Evolutionary conservation across 2,797 vertebrate genomes (phyloP), one percentile per base, ranked within the genome.

Genomic region (Acanthurus lineatus): DNA sequence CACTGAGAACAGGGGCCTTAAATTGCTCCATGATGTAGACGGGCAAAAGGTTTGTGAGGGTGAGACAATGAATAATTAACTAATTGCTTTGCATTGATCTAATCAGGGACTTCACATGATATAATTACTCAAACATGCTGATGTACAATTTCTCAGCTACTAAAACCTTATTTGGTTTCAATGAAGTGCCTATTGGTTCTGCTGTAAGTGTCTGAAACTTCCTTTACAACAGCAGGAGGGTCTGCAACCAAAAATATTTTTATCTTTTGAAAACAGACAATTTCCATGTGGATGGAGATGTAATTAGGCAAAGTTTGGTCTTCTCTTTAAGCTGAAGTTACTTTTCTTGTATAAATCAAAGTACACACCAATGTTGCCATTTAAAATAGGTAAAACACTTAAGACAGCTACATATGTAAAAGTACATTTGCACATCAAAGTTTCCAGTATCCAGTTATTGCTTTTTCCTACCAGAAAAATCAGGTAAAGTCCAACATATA

Each of bases 1-100:
- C 63, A 73, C 6, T 54, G 32, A 67, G 56, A 73, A 22, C 48
- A 62, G 45, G 12, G 15, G 28, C 17, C n/a, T 49, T 54, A 32
- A 68, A 19, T 3, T 6, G 6, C 17, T 49, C 61, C 42, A 12
- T 35, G 3, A 48, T 62, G 61, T 5, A 11, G 38, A 53, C 4
- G 25, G 25, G 56, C 1, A 0, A 42, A 42, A 59, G 40, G 32
- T 66, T 44, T 56, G 51, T 16, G 35, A 42, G 20, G 6, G 32
- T 28, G 49, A 51, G 1, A 2, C 59, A 35, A 32, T 42, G 3
- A 70, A 58, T 45, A 45, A 12, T 49, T 10, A 7, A 44, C 45
- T 35, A 3, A 38, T 64, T 25, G 12, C 9, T 12, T 10, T 25
- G 22, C 2, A 16, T 38, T 8, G 10, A 12, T 61, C 28, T 15